Evolutionary conservation across 2,113 vertebrate genomes (phyloP), one percentile per base, ranked within the genome.

Genomic region (Thamnaconus septentrionalis): DNA sequence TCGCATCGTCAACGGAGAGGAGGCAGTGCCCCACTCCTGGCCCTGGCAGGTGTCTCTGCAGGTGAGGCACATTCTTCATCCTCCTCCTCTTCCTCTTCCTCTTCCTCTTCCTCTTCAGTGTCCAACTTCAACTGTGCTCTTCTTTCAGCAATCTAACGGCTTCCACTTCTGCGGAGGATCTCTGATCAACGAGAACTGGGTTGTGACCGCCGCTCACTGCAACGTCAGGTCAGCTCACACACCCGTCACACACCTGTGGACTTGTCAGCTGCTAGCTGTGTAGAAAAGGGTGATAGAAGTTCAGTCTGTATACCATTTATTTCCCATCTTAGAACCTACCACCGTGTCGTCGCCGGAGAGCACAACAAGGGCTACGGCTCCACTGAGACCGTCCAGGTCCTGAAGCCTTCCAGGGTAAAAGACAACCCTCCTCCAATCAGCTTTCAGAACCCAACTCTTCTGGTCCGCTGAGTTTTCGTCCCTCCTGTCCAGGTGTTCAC

Each of bases 341-440:
- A 97, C 63, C 43, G 50, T 0, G 94, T 96, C 59, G 72, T 96
- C 11, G 82, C 89, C 11, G 94, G 94, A 0, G 93, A 94, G 43
- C 94, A 94, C 39, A 69, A 96, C 75, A 90, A 85, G 68, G 79
- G 82, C 42, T 89, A 83, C 41, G 56, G 66, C 3, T 73, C 76
- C 2, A 52, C 66, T 0, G 77, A 92, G 61, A 41, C 65, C 0
- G 41, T 91, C 64, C 94, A 96, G 85, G 47, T 77, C 4, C 82
- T 96, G 78, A 66, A 48, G 41, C 91, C 96, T 0, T 79, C 80
- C 12, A 44, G 91, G 91, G 95, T 96, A 18, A 76, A 75, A 56
- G 2, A 4, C 11, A 0, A 1, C 39, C 40, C 7, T 4, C 1
- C 80, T 44, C 39, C 42, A 46, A 10, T 66, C 8, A 61, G 55